These are phyloP conservation scores for Prorops nasuta DNA, from an alignment of 1,140 invertebrate species.

Conservation along the genomic window DNA sequence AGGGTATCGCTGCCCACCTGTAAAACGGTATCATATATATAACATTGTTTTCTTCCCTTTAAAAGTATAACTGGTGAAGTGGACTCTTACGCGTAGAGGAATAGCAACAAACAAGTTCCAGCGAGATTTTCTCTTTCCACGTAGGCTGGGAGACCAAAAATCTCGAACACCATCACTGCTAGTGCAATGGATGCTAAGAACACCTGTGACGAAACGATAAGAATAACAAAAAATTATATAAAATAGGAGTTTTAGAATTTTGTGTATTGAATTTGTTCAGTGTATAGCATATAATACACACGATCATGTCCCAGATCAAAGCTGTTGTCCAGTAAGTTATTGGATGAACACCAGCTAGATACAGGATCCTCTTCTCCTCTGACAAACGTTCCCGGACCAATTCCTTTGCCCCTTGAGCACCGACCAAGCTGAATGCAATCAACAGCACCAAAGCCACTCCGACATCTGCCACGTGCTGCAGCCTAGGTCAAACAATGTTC, in stretches of 20 bases:
- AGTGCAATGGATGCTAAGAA: constrained; percentile 58
- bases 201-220: constrained; percentile 42
- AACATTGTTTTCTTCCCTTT: too few relatives aligned
- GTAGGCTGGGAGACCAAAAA: constrained; percentile 65
- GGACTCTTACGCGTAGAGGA: constrained; percentile 61
- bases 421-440: constrained; percentile 62
- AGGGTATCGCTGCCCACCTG: constrained; percentile 56
- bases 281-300: too few relatives aligned
- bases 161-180: constrained; percentile 59
- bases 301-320: constrained; percentile 62
- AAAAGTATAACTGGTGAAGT: too few relatives aligned
- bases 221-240: too few relatives aligned
- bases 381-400: constrained; percentile 60
- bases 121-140: constrained; percentile 62
- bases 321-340: constrained; percentile 62
- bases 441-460: constrained; percentile 65
- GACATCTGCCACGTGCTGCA: constrained; percentile 67
- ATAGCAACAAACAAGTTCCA: constrained; percentile 60
- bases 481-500: constrained; percentile 40
- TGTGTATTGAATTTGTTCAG: too few relatives aligned
- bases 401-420: constrained; percentile 61
- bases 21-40: too few relatives aligned
- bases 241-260: too few relatives aligned
- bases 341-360: constrained; percentile 61
- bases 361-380: constrained; percentile 65